Evolutionary conservation across 2,888 invertebrate genomes (phyloP).

Genomic region (Luperina testacea): DNA sequence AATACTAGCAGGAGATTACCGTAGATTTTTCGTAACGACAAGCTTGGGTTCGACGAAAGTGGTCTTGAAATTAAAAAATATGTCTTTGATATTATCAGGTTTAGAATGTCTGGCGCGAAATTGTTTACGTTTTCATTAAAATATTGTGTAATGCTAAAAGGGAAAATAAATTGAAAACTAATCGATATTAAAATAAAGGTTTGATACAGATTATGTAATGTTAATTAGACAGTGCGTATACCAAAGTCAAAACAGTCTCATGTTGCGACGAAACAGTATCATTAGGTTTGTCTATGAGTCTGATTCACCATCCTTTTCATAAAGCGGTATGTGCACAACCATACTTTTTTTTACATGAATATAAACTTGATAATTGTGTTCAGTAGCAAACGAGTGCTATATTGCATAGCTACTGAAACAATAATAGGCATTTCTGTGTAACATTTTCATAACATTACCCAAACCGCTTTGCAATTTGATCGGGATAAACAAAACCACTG

Average conservation of each 20-base stretch:
- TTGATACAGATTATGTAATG: background rate
- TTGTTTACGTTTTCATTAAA: constrained; percentile 59
- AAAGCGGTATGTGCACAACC: background rate
- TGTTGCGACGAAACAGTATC: background rate
- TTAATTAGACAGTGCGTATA: too few species aligned
- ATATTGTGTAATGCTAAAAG: constrained; percentile 27
- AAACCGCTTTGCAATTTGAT: constrained; percentile 5
- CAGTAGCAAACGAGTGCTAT: background rate
- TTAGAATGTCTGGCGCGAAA: constrained; percentile 38
- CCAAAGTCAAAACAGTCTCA: background rate
- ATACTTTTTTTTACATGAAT: background rate
- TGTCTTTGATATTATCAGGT: constrained; percentile 52
- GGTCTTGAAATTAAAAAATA: constrained; percentile 54
- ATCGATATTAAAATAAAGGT: constrained; percentile 25
- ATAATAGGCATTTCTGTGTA: background rate
- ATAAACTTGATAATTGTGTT: background rate
- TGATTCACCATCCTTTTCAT: background rate
- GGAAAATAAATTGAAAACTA: constrained; percentile 37
- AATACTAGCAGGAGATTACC: constrained; percentile 49
- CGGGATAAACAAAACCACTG: constrained; percentile 39
- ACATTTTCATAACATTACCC: background rate
- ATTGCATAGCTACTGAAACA: background rate
- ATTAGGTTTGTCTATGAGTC: background rate
- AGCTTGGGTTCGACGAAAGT: constrained; percentile 37
- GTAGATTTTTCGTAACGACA: constrained; percentile 40